These are phyloP conservation scores for Hormaphis cornu DNA, from an alignment of 1,140 invertebrate species.

Conservation along the genomic window DNA sequence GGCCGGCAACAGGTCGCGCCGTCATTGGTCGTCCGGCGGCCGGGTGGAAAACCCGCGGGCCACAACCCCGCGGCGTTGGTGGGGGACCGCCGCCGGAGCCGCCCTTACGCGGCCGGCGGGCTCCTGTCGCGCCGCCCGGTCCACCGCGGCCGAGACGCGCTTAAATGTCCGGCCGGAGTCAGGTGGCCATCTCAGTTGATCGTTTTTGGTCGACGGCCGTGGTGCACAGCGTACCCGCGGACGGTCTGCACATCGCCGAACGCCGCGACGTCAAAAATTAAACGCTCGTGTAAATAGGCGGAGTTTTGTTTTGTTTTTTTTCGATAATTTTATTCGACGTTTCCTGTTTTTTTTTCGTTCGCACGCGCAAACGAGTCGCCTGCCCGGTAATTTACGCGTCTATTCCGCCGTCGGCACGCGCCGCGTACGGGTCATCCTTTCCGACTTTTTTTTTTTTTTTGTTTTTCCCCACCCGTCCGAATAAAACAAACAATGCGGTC, in stretches of 20 bases:
- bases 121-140: constrained; percentile 14
- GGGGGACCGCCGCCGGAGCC: background rate
- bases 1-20: constrained; percentile 15
- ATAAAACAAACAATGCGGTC: too few relatives aligned
- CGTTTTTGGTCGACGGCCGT: constrained; percentile 31
- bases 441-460: too few relatives aligned
- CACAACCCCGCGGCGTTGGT: background rate
- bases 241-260: background rate
- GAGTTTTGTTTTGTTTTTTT: too few relatives aligned
- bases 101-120: background rate
- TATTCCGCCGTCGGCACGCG: too few relatives aligned
- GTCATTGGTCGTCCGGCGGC: constrained; percentile 23
- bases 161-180: constrained; percentile 32
- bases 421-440: too few relatives aligned
- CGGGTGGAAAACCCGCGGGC: constrained; percentile 26
- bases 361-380: too few relatives aligned
- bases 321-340: background rate
- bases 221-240: background rate
- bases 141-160: constrained; percentile 19
- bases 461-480: too few relatives aligned
- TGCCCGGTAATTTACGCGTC: too few relatives aligned
- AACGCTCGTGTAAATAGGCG: background rate
- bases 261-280: background rate
- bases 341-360: background rate
- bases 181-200: constrained; percentile 32